Percentiles rank a stretch among this genome's conserved stretches.
Conservation (phyloP, 1,140 invertebrate species). For the Ladona fulva region DNA sequence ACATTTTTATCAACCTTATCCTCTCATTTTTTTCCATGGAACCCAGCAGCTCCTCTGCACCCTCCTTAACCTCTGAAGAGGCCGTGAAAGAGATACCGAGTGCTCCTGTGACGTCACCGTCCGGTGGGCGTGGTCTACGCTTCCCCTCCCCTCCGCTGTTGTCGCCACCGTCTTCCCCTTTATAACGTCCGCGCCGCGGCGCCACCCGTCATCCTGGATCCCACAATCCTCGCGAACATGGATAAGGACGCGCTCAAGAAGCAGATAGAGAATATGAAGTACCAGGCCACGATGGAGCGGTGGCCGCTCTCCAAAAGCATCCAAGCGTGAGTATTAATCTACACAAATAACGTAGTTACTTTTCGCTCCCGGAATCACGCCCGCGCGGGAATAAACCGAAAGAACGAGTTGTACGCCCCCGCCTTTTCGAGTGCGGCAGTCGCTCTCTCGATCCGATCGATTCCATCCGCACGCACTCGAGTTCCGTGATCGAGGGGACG, state of each 20-base stretch:
- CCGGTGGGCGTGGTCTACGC: background rate
- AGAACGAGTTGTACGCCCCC: too few relatives aligned
- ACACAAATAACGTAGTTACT: background rate
- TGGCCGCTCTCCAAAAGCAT: conserved; percentile 90
- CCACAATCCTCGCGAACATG: conserved; percentile 87
- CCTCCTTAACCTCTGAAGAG: too few relatives aligned
- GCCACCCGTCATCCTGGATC: conserved; percentile 60
- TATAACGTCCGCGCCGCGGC: conserved; percentile 28
- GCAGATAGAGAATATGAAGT: conserved; percentile 95
- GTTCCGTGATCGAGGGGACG: too few relatives aligned
- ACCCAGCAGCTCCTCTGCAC: too few relatives aligned
- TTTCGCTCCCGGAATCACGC: too few relatives aligned
- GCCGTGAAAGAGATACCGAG: too few relatives aligned
- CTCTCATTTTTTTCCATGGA: too few relatives aligned
- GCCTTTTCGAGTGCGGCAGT: too few relatives aligned
- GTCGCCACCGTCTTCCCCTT: conserved; percentile 1
- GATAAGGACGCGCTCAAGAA: conserved; percentile 94
- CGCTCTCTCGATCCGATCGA: too few relatives aligned
- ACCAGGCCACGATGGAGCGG: conserved; percentile 89
- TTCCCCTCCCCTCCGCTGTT: background rate
- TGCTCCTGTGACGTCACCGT: background rate
- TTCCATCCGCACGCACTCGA: too few relatives aligned
- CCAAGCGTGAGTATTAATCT: conserved; percentile 76
- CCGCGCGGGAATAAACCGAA: too few relatives aligned
- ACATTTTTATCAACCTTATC: too few relatives aligned